Evolutionary conservation across 2,113 vertebrate species (phyloP).

Genomic region (Tachysurus fulvidraco): DNA sequence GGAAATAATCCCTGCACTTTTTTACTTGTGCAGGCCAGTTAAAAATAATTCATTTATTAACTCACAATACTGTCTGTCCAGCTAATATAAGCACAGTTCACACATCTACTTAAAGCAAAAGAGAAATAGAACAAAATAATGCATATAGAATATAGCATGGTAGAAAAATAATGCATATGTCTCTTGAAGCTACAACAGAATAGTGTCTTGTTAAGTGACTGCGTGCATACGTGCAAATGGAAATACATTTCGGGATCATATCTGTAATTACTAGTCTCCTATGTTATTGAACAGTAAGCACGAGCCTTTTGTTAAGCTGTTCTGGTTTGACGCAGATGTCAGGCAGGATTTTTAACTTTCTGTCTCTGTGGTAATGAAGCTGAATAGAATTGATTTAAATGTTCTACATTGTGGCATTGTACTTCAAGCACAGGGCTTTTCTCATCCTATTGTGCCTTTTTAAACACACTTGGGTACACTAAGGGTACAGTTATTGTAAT

Average conservation of each 20-base stretch:
- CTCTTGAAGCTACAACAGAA: background rate
- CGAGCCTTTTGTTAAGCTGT: background rate
- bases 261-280: background rate
- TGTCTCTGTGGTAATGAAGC: background rate
- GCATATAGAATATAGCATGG: background rate
- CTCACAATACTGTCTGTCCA: background rate
- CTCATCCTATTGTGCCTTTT: constrained; percentile 8
- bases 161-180: background rate
- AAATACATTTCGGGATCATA: background rate
- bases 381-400: background rate
- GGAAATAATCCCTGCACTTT: background rate
- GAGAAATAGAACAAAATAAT: background rate
- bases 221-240: background rate
- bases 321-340: constrained; percentile 9
- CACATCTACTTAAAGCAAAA: background rate
- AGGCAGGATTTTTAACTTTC: background rate
- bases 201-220: background rate
- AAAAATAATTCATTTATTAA: background rate
- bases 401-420: constrained; percentile 9
- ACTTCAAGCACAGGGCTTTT: background rate
- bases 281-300: background rate
- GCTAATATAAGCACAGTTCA: background rate
- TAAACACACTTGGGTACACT: background rate
- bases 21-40: background rate
- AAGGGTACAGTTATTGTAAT: background rate